Conservation (phyloP, 2,797 vertebrate species). For the Merluccius polli region DNA sequence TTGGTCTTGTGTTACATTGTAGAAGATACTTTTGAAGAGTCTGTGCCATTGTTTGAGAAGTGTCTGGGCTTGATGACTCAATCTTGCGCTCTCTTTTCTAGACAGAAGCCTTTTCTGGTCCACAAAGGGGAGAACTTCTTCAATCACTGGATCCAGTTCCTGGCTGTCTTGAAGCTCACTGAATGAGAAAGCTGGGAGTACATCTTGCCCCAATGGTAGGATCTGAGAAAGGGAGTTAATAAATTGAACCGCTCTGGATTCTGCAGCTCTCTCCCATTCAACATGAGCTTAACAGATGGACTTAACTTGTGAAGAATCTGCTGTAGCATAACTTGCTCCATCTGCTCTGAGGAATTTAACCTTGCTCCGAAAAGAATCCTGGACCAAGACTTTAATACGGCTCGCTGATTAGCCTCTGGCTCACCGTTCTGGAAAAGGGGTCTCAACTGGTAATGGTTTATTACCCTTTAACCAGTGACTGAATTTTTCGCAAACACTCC, state of each 20-base stretch:
- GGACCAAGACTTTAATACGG: background rate
- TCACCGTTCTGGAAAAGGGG: background rate
- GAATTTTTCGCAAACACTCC: too few relatives aligned
- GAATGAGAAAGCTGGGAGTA: background rate
- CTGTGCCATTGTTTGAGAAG: conserved; percentile 18
- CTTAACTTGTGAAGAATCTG: background rate
- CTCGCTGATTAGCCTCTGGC: background rate
- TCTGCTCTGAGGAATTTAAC: background rate
- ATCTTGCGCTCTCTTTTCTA: conserved; percentile 4
- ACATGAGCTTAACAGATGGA: conserved; percentile 6
- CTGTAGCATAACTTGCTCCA: background rate
- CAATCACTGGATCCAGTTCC: conserved; percentile 5
- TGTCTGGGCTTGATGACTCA: too few relatives aligned
- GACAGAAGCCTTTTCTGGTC: background rate
- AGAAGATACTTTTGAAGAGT: conserved; percentile 9
- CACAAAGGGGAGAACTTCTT: conserved; percentile 5
- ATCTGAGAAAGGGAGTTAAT: background rate
- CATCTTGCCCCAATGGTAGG: background rate
- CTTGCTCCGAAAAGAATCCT: background rate
- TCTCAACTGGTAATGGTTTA: too few relatives aligned
- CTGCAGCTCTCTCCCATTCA: background rate
- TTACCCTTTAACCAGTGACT: too few relatives aligned
- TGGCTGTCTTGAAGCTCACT: conserved; percentile 1
- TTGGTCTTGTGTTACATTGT: too few relatives aligned
- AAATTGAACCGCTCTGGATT: background rate